phyloP scores from a whole-genome alignment of 2,888 invertebrate genomes.

The Melanophora roralis region DNA sequence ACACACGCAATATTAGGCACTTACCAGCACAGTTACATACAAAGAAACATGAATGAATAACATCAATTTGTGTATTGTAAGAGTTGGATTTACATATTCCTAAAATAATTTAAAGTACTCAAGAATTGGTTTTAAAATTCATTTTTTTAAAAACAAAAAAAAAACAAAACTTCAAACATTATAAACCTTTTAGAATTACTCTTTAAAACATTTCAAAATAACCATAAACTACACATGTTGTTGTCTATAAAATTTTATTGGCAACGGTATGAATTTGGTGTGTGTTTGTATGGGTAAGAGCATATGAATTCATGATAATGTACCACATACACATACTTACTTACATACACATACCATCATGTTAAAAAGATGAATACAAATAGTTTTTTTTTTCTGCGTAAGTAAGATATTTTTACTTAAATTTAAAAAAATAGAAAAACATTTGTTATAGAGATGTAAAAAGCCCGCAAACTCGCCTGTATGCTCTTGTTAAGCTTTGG shows the following conservation, averaged over 20 bases:
- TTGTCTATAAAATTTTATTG: conserved; percentile 34
- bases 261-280: neutral
- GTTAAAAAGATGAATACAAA: no score
- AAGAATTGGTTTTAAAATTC: neutral
- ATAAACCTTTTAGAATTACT: conserved; percentile 11
- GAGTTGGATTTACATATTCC: neutral
- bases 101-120: neutral
- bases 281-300: neutral
- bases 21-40: neutral
- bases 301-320: neutral
- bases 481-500: neutral
- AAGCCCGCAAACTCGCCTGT: no score
- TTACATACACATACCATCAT: no score
- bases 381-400: no score
- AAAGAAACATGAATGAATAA: neutral
- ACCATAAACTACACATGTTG: conserved; percentile 37
- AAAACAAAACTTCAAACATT: neutral
- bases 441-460: no score
- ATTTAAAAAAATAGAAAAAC: no score
- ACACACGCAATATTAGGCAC: neutral
- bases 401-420: no score
- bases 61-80: neutral
- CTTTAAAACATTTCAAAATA: conserved; percentile 24
- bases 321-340: neutral
- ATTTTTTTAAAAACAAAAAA: neutral